Evolutionary conservation across 2,888 invertebrate species (phyloP).

Genomic region (Pemphredon lugubris): DNA sequence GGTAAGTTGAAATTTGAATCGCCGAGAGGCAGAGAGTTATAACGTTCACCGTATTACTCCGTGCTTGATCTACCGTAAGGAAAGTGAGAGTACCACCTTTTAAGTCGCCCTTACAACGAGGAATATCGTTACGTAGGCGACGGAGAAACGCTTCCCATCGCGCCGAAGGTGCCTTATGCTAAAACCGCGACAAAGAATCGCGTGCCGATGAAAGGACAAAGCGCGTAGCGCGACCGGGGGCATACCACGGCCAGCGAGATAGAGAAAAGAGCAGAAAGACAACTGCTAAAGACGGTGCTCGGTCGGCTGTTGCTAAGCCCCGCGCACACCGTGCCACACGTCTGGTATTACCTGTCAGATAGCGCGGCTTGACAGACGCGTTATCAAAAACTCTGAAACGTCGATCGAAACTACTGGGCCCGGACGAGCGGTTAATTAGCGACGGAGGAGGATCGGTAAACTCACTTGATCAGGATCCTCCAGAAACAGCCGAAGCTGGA

Average conservation of each 20-base stretch:
- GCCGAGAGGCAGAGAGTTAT: too few relatives aligned
- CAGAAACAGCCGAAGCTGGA: slow-evolving; percentile 96
- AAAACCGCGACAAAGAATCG: slow-evolving; percentile 9
- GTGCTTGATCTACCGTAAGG: slow-evolving; percentile 27
- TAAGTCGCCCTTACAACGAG: background rate
- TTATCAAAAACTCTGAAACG: too few relatives aligned
- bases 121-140: background rate
- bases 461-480: slow-evolving; percentile 94
- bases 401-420: too few relatives aligned
- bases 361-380: too few relatives aligned
- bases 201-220: slow-evolving; percentile 19
- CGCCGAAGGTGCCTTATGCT: slow-evolving; percentile 1
- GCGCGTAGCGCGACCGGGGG: too few relatives aligned
- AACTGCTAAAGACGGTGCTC: background rate
- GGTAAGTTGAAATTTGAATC: too few relatives aligned
- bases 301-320: slow-evolving; percentile 40
- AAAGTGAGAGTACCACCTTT: slow-evolving; percentile 47
- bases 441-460: too few relatives aligned
- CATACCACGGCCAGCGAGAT: background rate
- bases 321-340: background rate
- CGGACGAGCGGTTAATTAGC: too few relatives aligned
- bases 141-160: slow-evolving; percentile 5
- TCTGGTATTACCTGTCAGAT: background rate
- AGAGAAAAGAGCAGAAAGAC: slow-evolving; percentile 1
- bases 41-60: background rate